Evolutionary conservation across 1,140 invertebrate species (phyloP).

Genomic region (Drosophila nigromelanica): DNA sequence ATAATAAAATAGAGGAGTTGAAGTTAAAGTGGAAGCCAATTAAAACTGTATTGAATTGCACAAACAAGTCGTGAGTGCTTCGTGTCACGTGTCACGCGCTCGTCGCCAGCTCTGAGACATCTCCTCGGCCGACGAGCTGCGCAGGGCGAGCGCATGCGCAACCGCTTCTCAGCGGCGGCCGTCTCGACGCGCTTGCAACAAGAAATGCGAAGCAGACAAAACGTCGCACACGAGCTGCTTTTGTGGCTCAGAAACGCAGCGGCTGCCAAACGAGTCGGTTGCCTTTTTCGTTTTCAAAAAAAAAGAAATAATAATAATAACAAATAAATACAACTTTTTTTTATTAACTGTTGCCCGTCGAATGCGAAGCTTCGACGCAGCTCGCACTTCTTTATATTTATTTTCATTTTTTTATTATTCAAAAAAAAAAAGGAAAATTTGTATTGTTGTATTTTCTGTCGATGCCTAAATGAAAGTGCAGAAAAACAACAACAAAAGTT

Average conservation of each 20-base stretch:
- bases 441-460: constrained; percentile 17
- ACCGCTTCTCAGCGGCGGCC: constrained; percentile 9
- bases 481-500: constrained; percentile 27
- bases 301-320: not conserved
- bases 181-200: constrained; percentile 47
- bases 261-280: constrained; percentile 80
- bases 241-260: constrained; percentile 80
- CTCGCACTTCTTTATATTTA: constrained; percentile 19
- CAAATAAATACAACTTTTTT: not conserved
- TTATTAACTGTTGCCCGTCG: constrained; percentile 3
- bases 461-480: constrained; percentile 70
- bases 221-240: constrained; percentile 71
- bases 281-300: constrained; percentile 21
- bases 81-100: constrained; percentile 34
- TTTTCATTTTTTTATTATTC: constrained; percentile 10
- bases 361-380: constrained; percentile 11
- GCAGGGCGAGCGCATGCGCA: constrained; percentile 34
- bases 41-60: no score
- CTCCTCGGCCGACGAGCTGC: constrained; percentile 19
- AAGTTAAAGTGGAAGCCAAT: no score
- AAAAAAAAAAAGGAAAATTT: constrained; percentile 1
- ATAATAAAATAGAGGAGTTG: no score
- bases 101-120: constrained; percentile 13
- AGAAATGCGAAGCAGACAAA: constrained; percentile 57
- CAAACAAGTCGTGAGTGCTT: not conserved